These are phyloP conservation scores for Andrena bicolor DNA, from an alignment of 2,888 invertebrate genomes.

Conservation along the genomic window DNA sequence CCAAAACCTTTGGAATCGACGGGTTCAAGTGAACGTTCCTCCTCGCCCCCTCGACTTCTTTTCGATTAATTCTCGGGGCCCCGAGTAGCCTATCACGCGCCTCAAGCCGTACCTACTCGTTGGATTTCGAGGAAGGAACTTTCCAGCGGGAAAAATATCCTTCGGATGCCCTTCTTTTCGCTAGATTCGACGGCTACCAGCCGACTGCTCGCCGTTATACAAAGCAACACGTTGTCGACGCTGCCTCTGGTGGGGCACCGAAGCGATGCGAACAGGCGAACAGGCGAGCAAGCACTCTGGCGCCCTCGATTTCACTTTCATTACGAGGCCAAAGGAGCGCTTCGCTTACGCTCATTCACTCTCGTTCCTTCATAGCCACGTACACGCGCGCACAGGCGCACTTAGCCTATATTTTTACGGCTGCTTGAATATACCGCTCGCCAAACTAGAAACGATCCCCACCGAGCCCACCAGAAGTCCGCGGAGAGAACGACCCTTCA, in stretches of 20 bases:
- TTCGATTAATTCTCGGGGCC: neutral
- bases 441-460: conserved; percentile 67
- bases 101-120: neutral
- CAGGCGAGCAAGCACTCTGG: conserved; percentile 69
- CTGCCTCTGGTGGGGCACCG: conserved; percentile 51
- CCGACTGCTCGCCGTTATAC: conserved; percentile 58
- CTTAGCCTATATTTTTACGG: conserved; percentile 70
- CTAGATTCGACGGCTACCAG: conserved; percentile 7
- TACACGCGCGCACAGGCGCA: conserved; percentile 44
- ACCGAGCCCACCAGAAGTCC: neutral
- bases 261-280: conserved; percentile 54
- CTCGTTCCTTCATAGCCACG: conserved; percentile 75
- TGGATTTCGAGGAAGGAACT: neutral
- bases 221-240: conserved; percentile 50
- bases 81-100: too few relatives aligned
- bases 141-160: conserved; percentile 7
- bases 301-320: conserved; percentile 84
- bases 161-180: neutral
- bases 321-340: conserved; percentile 80
- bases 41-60: neutral
- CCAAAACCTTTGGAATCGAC: conserved; percentile 13
- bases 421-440: conserved; percentile 71
- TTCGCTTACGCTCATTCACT: conserved; percentile 82
- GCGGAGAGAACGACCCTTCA: neutral
- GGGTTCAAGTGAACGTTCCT: neutral